Base-by-base conservation (phyloP, 1,140 invertebrate species). In the Euschistus heros region DNA sequence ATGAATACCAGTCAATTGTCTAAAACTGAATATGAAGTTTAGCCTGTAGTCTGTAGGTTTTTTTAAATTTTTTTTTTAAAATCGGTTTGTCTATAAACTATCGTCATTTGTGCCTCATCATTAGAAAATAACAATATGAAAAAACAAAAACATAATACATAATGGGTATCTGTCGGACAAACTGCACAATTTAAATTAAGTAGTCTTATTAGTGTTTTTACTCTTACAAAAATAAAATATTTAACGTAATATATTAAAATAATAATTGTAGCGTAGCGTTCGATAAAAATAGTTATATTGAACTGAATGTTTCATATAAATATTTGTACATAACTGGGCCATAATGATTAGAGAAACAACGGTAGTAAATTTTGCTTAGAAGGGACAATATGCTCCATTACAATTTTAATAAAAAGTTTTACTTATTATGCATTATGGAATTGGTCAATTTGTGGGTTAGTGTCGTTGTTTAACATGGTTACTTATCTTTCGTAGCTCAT, bases 231-330 rank as follows among this genome's bases (percentile, higher is more conserved):
- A 57, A 57, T 26, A 17, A 57, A 57, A 20, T 50, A 18, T 18
- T 20, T 20, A 50, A 50, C 22, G 15, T 57, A 24, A 57, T 24
- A 57, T 57, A 57, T 57, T 24, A 57, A 57, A 57, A 57, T 8
- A 42, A 61, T 61, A 42, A 37, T 61, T 42, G 3, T 61, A 42
- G 30, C 3, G 59, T 44, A 33, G 30, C n/a, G 30, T 42, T 37
- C 15, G 26, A 18, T 37, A 42, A 44, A 13, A n/a, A 61, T 61
- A 61, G 59, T 26, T 33, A 61, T 61, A 61, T 61, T 61, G 59
- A 61, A 61, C 59, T 61, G 59, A 61, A 61, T 61, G 59, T 61
- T 61, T 61, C 33, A 37, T 42, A 42, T 57, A 57, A 57, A 57
- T 57, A 57, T 26, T 57, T 57, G 54, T 57, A 57, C 7, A 57